A percentile compares a stretch with the other conserved stretches of the same genome.
Conservation (phyloP, 1,140 invertebrate genomes). For the Drosophila melanica region DNA sequence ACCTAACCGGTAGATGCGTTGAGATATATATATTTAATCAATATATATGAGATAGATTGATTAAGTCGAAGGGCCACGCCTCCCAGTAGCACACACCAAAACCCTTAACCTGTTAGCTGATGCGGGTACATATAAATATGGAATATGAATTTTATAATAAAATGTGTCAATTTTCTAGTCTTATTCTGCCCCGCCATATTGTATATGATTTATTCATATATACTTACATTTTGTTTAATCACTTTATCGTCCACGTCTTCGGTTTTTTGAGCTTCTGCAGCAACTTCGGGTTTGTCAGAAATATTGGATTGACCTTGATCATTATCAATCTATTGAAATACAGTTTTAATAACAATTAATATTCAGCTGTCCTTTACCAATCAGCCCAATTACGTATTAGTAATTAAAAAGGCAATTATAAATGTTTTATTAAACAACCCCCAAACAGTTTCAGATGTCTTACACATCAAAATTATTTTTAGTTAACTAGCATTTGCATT, state of each 20-base stretch:
- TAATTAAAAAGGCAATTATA: neutral
- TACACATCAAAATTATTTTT: neutral
- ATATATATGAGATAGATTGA: too few relatives aligned
- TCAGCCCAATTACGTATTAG: neutral
- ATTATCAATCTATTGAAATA: conserved; percentile 7
- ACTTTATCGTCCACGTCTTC: neutral
- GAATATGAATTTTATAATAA: too few relatives aligned
- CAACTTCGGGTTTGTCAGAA: neutral
- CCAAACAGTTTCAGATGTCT: neutral
- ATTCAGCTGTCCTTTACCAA: neutral
- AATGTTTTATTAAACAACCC: neutral
- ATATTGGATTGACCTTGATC: neutral
- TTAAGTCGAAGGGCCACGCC: too few relatives aligned
- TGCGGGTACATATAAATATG: too few relatives aligned
- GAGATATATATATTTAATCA: too few relatives aligned
- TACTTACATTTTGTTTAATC: conserved; percentile 15
- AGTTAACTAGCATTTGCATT: neutral
- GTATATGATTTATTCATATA: neutral
- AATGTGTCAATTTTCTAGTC: neutral
- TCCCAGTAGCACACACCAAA: too few relatives aligned
- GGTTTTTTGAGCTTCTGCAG: neutral
- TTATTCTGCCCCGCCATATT: neutral
- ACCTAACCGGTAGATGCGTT: too few relatives aligned
- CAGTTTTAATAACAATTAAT: neutral
- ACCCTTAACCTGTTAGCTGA: too few relatives aligned